Base-by-base conservation (phyloP, 2,888 invertebrate species). In the Platycheirus rosarum region DNA sequence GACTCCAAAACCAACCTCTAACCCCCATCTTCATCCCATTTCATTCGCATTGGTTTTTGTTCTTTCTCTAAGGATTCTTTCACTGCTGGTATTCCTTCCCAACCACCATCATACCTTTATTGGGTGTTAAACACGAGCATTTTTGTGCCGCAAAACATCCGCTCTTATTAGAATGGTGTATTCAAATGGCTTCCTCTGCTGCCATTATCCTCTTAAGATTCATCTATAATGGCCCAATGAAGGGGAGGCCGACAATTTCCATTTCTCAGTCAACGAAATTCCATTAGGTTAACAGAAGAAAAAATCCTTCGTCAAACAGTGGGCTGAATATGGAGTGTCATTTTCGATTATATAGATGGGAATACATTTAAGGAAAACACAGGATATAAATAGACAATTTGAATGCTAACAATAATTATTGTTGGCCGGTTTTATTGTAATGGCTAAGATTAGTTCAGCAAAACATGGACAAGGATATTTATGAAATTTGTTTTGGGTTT, bases 151-250 rank as follows among this genome's bases (percentile, higher is more conserved):
- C 70, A 70, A 70, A 79, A 70, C 80, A 80, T 75, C 75, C 69
- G 75, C 49, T 80, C 80, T 66, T 44, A 70, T 65, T 75, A 62
- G 60, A 74, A 80, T 53, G 80, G 65, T 70, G 76, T 80, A 80
- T 80, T 80, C 75, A 76, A 80, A 80, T 80, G 80, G 60, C 70
- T 66, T 80, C 57, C 65, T 46, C 29, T 65, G 51, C 46, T 66
- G 60, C 66, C 70, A 79, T 79, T 75, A 79, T 79, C 74, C 74
- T 57, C 68, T 68, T 75, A 18, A 71, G 66, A 73, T 78, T 78
- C 78, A 73, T 78, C 66, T 73, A 78, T 73, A 79, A 79, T 79
- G 68, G 74, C 23, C 69, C 68, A 42, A 35, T 53, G 62, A 40
- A 62, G 62, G 37, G 48, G 44, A 37, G 23, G 53, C 57, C 35